Conservation (phyloP, 2,797 vertebrate genomes). For the Platalea minor region DNA sequence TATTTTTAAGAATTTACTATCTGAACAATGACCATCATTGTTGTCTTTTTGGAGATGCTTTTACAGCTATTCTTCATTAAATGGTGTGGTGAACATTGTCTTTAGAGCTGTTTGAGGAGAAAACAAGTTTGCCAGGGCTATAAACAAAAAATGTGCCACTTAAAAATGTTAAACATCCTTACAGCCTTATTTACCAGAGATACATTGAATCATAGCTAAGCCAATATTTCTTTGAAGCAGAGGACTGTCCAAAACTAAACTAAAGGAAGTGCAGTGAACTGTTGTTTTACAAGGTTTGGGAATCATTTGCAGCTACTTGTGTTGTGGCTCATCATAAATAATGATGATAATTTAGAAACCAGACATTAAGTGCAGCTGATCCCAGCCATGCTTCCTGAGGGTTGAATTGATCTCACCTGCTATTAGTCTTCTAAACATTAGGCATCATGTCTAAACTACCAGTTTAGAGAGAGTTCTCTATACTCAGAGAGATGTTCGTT, state of each 20-base stretch:
- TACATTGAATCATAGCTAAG: not conserved
- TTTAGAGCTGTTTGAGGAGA: not conserved
- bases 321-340: not conserved
- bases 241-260: not conserved
- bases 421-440: not conserved
- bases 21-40: not conserved
- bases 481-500: not conserved
- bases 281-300: not conserved
- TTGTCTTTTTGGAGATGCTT: not conserved
- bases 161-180: not conserved
- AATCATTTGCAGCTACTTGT: not conserved
- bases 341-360: not conserved
- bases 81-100: not conserved
- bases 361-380: not conserved
- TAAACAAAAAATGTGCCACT: not conserved
- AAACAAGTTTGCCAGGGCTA: not conserved
- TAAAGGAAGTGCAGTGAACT: not conserved
- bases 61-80: not conserved
- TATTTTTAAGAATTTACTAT: not conserved
- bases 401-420: not conserved
- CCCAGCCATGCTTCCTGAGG: not conserved
- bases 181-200: not conserved
- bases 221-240: not conserved
- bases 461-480: not conserved
- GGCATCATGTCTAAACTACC: not conserved